Conservation (phyloP, 2,888 invertebrate species). For the Cynaeus angustus region DNA sequence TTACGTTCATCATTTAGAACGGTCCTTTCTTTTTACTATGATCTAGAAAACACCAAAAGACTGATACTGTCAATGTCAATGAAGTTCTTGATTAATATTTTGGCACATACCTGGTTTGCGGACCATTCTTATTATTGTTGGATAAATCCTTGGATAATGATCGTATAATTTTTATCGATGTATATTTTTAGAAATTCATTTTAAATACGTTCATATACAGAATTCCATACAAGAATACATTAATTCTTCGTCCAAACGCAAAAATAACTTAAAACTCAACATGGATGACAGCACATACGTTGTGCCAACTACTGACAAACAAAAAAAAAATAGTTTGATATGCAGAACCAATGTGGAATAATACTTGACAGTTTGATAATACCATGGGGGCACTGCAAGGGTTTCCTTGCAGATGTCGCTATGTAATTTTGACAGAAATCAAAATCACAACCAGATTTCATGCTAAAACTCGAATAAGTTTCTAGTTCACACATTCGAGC, state of each 20-base stretch:
- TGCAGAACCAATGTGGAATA: background rate
- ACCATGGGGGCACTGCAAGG: background rate
- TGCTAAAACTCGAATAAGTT: no score
- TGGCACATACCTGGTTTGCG: background rate
- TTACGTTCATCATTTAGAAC: slow-evolving; percentile 58
- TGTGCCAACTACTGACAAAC: slow-evolving; percentile 17
- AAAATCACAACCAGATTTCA: background rate
- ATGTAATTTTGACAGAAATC: background rate
- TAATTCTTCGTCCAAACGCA: slow-evolving; percentile 20
- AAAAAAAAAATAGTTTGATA: background rate
- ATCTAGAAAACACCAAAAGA: slow-evolving; percentile 51
- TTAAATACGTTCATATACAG: background rate
- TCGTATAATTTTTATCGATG: background rate
- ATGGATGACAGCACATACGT: slow-evolving; percentile 28
- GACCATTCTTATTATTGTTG: slow-evolving; percentile 6
- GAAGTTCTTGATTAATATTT: no score
- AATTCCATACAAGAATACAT: background rate
- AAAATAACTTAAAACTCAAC: slow-evolving; percentile 42
- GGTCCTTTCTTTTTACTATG: slow-evolving; percentile 59
- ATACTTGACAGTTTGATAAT: slow-evolving; percentile 1
- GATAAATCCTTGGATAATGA: background rate
- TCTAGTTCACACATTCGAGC: no score
- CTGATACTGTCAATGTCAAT: background rate
- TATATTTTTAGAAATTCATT: slow-evolving; percentile 6
- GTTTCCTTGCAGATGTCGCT: background rate